Evolutionary conservation across 2,888 invertebrate genomes (phyloP), one percentile per base, ranked within the genome.

Genomic region (Eulithis prunata): DNA sequence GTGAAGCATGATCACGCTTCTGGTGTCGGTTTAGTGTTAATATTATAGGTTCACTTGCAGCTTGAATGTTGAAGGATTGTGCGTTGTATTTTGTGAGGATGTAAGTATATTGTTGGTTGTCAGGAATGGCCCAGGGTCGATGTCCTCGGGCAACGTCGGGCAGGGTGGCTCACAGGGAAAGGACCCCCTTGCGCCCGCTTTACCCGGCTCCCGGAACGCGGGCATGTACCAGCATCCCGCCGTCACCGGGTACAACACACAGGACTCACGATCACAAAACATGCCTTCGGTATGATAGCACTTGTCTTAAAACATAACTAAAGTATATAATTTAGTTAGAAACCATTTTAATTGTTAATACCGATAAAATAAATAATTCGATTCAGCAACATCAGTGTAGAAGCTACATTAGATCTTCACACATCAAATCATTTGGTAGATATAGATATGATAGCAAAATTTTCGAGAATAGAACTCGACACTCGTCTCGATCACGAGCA

Each of bases 161-260:
- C 85, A 89, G 59, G 79, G 86, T 62, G 90, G 88, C 57, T 81
- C 83, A 7, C 93, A 93, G 77, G 93, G 93, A 71, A 93, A 93
- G 73, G 92, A 91, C 73, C 91, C 93, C 10, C 80, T 93, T 70
- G 92, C 91, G 69, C 88, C 90, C 38, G 90, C 86, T 21, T 74
- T 91, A 73, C 81, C 87, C 1, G 84, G 86, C 71, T 84, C 91
- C 10, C 86, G 91, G 36, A 78, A 68, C 41, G 69, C 54, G 14
- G 67, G 78, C 63, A 79, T 93, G 79, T 93, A 93, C 78, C 93
- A 91, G 74, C 92, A 93, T 76, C 87, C 91, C 0, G 86, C 87
- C 0, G 91, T 90, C 74, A 84, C 81, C 66, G 92, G 91, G 11
- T 93, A 93, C 83, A 91, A 85, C 77, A 81, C 87, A 45, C 93